A percentile compares a stretch with the other conserved stretches of the same genome.
Conservation (phyloP, 2,888 invertebrate species). For the Chironomus riparius region DNA sequence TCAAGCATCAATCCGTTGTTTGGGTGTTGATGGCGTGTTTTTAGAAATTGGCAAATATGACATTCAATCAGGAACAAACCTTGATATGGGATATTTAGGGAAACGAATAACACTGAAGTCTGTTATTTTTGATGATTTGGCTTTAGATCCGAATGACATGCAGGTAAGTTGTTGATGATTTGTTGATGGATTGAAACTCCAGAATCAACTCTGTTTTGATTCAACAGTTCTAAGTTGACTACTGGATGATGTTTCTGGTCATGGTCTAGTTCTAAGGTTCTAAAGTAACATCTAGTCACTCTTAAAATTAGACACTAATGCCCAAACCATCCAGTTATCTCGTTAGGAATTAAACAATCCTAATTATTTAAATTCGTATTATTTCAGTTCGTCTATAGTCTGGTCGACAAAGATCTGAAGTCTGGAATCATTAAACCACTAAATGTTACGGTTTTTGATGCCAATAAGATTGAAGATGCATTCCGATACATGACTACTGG, state of each 20-base stretch:
- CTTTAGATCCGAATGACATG: constrained; percentile 44
- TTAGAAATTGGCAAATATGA: constrained; percentile 74
- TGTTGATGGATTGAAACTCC: no score
- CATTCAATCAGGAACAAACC: constrained; percentile 55
- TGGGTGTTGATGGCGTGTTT: constrained; percentile 55
- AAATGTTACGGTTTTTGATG: constrained; percentile 52
- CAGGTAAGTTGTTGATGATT: no score
- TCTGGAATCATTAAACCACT: constrained; percentile 62
- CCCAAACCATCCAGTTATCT: no score
- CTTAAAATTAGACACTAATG: no score
- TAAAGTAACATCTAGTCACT: no score
- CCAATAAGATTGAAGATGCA: constrained; percentile 59
- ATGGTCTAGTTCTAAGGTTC: no score
- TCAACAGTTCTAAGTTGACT: no score
- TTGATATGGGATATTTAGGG: constrained; percentile 48
- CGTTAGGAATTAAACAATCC: no score
- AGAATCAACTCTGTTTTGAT: no score
- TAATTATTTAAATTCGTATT: no score
- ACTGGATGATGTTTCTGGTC: no score
- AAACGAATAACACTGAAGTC: constrained; percentile 58
- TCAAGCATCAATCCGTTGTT: constrained; percentile 48
- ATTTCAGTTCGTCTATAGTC: no score
- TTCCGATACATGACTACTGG: constrained; percentile 57
- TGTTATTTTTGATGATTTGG: constrained; percentile 57
- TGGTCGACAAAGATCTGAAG: constrained; percentile 52